phyloP scores from a whole-genome alignment of 2,888 invertebrate species.

The Cartodere bifasciata region DNA sequence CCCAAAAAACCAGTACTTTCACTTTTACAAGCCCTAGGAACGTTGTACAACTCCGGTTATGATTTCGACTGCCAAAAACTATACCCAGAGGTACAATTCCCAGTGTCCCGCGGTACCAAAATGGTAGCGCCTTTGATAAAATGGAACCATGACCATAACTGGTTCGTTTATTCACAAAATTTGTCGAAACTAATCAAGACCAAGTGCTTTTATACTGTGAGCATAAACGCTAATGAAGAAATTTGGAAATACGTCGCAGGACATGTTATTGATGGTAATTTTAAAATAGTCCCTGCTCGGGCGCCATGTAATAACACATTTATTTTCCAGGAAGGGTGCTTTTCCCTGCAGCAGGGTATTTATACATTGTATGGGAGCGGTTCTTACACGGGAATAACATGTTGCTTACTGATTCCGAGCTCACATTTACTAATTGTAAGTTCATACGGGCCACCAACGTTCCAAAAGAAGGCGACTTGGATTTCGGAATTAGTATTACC shows the following conservation, averaged over 20 bases:
- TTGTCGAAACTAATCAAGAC: neutral
- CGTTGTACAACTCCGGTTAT: neutral
- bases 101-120: neutral
- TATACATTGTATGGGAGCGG: neutral
- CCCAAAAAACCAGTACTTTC: too few relatives aligned
- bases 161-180: neutral
- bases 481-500: neutral
- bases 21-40: too few relatives aligned
- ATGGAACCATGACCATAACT: neutral
- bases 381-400: neutral
- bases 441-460: neutral
- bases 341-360: neutral
- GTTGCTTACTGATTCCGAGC: neutral
- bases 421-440: neutral
- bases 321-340: neutral
- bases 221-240: neutral
- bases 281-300: neutral
- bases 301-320: neutral
- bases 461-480: neutral
- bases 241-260: neutral
- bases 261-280: conserved; percentile 1
- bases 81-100: neutral
- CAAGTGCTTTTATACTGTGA: neutral
- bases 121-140: neutral
- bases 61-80: neutral